Evolutionary conservation across 2,113 vertebrate genomes (phyloP).

Genomic region (Herpetotheres cachinnans): DNA sequence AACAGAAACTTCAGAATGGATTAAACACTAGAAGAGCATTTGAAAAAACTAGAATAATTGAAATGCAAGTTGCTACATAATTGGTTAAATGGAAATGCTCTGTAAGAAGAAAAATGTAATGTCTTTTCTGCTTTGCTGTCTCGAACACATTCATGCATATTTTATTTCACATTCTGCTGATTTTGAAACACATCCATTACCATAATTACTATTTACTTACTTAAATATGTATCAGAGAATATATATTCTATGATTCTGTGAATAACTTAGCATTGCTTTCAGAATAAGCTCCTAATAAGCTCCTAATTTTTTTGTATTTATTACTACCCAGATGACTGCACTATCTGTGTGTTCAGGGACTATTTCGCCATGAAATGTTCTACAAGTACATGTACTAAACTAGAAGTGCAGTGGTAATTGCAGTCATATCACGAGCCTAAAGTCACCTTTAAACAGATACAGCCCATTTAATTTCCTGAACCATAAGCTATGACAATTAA

Average conservation of each 20-base stretch:
- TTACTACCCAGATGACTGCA: not conserved
- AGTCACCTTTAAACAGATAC: not conserved
- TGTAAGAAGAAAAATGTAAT: not conserved
- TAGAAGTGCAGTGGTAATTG: not conserved
- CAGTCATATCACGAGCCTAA: not conserved
- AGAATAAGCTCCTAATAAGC: not conserved
- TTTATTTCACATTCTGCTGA: not conserved
- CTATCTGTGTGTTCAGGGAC: not conserved
- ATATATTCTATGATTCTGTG: too few species aligned
- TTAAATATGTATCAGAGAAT: not conserved
- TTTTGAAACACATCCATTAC: not conserved
- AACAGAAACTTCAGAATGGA: not conserved
- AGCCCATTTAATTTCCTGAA: not conserved
- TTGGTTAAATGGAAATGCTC: not conserved
- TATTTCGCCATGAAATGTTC: not conserved
- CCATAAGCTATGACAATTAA: not conserved
- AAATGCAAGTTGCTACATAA: not conserved
- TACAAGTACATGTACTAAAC: not conserved
- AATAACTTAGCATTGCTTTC: not conserved
- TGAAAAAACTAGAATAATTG: not conserved
- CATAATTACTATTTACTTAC: not conserved
- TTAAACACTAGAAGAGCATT: not conserved
- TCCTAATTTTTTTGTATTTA: not conserved
- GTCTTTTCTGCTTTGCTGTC: not conserved
- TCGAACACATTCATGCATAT: not conserved